Conservation (phyloP, 2,113 vertebrate species). For the Cyanoramphus novaezelandiae region DNA sequence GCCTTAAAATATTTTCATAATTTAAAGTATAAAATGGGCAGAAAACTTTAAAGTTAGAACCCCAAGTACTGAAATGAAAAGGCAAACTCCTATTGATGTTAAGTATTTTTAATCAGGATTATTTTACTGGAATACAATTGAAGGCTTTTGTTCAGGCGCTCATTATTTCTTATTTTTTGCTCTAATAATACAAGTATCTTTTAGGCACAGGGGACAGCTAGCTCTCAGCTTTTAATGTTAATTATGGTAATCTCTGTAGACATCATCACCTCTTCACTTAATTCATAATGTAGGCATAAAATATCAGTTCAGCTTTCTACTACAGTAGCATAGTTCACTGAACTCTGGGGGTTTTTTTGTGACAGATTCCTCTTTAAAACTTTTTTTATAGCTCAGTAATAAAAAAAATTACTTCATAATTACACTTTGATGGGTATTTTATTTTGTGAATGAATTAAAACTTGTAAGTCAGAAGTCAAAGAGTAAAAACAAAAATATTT, state of each 20-base stretch:
- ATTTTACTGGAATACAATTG: constrained; percentile 18
- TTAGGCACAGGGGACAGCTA: background rate
- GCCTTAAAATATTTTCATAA: background rate
- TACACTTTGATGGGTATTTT: background rate
- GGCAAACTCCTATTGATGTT: background rate
- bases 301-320: background rate
- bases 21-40: constrained; percentile 13
- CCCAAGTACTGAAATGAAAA: background rate
- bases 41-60: background rate
- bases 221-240: constrained; percentile 37
- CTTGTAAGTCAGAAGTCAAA: background rate
- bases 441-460: background rate
- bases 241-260: constrained; percentile 23
- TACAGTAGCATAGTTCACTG: background rate
- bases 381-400: constrained; percentile 44
- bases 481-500: constrained; percentile 7
- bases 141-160: constrained; percentile 29
- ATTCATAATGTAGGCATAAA: constrained; percentile 35
- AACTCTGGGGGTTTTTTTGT: background rate
- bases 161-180: constrained; percentile 49
- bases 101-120: constrained; percentile 46
- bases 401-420: constrained; percentile 28
- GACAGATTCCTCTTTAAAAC: constrained; percentile 11
- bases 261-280: constrained; percentile 18
- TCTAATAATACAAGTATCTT: background rate